Base-by-base conservation (phyloP, 2,113 vertebrate genomes). In the Nothobranchius kuhntae region DNA sequence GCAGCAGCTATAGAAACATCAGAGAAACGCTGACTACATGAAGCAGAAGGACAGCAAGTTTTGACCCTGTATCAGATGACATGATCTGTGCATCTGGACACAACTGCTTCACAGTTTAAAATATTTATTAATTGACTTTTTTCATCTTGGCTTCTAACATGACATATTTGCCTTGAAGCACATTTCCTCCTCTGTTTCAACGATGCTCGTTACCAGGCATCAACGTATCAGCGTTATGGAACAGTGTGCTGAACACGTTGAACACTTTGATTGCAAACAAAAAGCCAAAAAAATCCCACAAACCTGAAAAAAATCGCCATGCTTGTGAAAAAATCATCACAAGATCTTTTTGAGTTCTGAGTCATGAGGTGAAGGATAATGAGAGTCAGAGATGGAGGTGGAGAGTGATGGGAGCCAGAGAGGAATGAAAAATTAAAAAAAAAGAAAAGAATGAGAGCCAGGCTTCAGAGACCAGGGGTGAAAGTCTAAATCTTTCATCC, bases 251-350 rank as follows among this genome's bases (percentile, higher is more conserved):
- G 58, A n/a, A 50, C 75, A 73, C 77, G 84, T 86, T 87, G 73
- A 64, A 72, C 70, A 78, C 78, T 71, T 75, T 48, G 83, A 84
- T 83, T 85, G 85, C 79, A 83, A 68, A 71, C 47, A 24, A 71
- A 65, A 59, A 21, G 9, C 8, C 7, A 14, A 40, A 48, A 35
- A 84, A 86, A 83, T 68, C 62, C 73, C 80, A 79, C 83, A 80
- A 81, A 83, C 30, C 30, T 30, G 82, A 85, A 81, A 73, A 80
- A 84, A 87, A 51, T 89, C 89, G 70, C 86, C 71, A 65, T 62
- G 65, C 85, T 80, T 82, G 82, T 87, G 86, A 92, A 91, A 88
- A 86, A 89, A 90, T 88, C 91, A 91, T 89, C 86, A 90, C 78
- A 88, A 80, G 86, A 76, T 80, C 74, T 63, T 68, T 66, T 60